These are phyloP conservation scores for Myotis myotis DNA, from an alignment of 2,797 vertebrate genomes.

Conservation along the genomic window DNA sequence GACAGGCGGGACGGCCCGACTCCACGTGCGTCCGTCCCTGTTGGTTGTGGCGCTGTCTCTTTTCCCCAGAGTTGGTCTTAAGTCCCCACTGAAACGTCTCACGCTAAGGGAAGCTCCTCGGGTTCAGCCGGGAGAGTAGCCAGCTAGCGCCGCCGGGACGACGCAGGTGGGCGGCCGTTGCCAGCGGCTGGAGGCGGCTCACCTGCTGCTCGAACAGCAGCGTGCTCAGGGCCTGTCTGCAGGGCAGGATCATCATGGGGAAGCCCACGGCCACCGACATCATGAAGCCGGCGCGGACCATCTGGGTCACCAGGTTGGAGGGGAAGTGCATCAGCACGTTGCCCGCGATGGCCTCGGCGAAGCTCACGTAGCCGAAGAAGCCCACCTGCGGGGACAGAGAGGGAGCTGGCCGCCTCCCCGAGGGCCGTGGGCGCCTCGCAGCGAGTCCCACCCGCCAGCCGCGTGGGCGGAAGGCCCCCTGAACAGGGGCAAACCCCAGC, in stretches of 20 bases:
- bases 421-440: neutral
- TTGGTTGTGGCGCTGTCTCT: neutral
- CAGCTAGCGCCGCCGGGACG: neutral
- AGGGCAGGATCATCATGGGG: constrained; percentile 99
- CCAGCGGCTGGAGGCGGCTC: neutral
- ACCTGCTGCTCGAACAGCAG: constrained; percentile 99
- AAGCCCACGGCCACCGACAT: constrained; percentile 99
- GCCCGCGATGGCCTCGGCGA: constrained; percentile 94
- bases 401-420: neutral
- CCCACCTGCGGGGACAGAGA: constrained; percentile 90
- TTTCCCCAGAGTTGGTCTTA: neutral
- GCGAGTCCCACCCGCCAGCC: no score
- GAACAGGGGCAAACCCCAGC: fast-evolving
- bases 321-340: constrained; percentile 99
- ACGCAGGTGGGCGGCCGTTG: fast-evolving
- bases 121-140: neutral
- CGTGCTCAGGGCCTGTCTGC: constrained; percentile 97
- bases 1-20: neutral
- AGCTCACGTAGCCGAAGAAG: constrained; percentile 98
- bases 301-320: constrained; percentile 96
- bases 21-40: fast-evolving
- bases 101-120: neutral
- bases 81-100: neutral
- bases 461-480: fast-evolving
- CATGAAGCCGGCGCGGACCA: constrained; percentile 97